Percentiles rank a stretch among this genome's conserved stretches.
These are phyloP conservation scores for Ammospiza maritima DNA, from an alignment of 2,797 vertebrate species.

Conservation along the genomic window DNA sequence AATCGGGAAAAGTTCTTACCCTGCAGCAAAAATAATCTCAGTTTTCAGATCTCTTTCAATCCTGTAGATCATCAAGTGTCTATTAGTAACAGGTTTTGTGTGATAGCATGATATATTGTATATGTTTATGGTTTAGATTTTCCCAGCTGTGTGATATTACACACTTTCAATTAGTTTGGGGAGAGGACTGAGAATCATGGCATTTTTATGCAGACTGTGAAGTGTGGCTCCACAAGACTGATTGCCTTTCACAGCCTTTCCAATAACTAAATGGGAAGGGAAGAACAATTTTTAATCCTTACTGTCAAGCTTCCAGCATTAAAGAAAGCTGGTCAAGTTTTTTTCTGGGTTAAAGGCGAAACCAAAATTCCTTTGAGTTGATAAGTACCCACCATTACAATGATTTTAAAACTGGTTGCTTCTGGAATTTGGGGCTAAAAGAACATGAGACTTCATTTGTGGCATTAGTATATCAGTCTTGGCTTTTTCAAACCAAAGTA, in stretches of 20 bases:
- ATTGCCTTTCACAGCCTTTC: slow-evolving; percentile 83
- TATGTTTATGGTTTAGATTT: slow-evolving; percentile 81
- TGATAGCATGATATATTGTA: slow-evolving; percentile 73
- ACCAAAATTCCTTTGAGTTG: slow-evolving; percentile 65
- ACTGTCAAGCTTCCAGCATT: slow-evolving; percentile 78
- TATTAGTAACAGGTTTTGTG: slow-evolving; percentile 74
- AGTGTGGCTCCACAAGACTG: slow-evolving; percentile 81
- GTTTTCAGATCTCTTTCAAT: slow-evolving; percentile 66
- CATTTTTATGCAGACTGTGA: slow-evolving; percentile 82
- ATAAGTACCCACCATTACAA: slow-evolving; percentile 34
- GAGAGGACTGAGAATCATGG: slow-evolving; percentile 76
- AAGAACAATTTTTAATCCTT: slow-evolving; percentile 83
- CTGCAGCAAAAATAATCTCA: slow-evolving; percentile 49
- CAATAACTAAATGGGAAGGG: slow-evolving; percentile 80
- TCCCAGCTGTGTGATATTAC: slow-evolving; percentile 80
- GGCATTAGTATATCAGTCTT: not conserved
- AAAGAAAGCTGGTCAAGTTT: slow-evolving; percentile 77
- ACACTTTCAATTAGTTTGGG: slow-evolving; percentile 80
- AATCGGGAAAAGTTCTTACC: slow-evolving; percentile 12
- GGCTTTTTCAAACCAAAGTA: not conserved
- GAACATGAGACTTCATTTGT: not conserved
- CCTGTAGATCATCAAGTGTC: slow-evolving; percentile 63
- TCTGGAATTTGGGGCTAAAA: slow-evolving; percentile 38
- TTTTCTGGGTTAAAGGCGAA: slow-evolving; percentile 71
- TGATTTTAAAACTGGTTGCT: slow-evolving; percentile 51